Evolutionary conservation across 2,113 vertebrate species (phyloP), one percentile per base, ranked within the genome.

Genomic region (Cepphus grylle): DNA sequence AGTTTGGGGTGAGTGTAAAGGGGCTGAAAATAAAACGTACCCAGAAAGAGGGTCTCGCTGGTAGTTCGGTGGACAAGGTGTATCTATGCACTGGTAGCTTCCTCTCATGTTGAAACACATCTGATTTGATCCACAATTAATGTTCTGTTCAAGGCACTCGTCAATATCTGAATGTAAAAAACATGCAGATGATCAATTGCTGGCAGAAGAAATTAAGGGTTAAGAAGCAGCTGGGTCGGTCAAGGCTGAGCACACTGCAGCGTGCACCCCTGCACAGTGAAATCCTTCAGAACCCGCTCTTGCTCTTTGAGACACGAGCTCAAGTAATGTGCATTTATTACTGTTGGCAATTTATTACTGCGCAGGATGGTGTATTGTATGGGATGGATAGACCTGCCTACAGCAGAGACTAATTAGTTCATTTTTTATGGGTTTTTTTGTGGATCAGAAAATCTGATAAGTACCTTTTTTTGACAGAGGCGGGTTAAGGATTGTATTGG

Each of bases 61-160:
- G 96, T 99, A 99, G 97, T 98, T 98, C 22, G 98, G 98, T 12
- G 99, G 99, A 92, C 99, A 99, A 34, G 99, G 99, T 0, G 99
- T 99, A 90, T 99, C 99, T 11, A 99, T 99, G 95, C 99, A 99
- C 82, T 98, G 98, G 98, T 99, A 99, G 96, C 98, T 99, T 94
- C 99, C 99, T 98, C 99, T 98, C 98, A 98, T 99, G 98, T 99
- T 99, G 97, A 99, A 99, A 94, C 99, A 99, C 99, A 99, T 99
- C 74, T 97, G 98, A 88, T 99, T 99, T 1, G 96, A 95, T 71
- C 99, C 99, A 96, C 99, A 99, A 38, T 98, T 98, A 77, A 99
- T 98, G 81, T 98, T 98, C 96, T 99, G 98, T 36, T 99, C 99
- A 32, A 99, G 97, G 83, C 99, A 99, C 93, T 99, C 99, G 36